Percentiles rank a stretch among this genome's conserved stretches.
phyloP scores from a whole-genome alignment of 1,140 invertebrate species.

The Sesamia nonagrioides region DNA sequence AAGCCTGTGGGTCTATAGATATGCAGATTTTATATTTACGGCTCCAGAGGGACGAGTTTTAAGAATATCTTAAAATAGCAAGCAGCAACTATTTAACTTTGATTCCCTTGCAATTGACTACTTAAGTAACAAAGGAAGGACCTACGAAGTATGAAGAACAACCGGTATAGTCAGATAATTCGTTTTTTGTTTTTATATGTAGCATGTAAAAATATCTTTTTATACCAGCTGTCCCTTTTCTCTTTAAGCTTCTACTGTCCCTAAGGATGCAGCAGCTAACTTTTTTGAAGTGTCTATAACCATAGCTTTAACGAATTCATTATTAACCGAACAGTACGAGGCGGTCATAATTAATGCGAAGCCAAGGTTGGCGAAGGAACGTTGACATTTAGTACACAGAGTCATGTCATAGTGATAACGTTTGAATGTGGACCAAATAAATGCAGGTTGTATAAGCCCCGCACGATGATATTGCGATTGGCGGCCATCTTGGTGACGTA shows the following conservation, averaged over 20 bases:
- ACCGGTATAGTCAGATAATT: too few species aligned
- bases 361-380: constrained; percentile 29
- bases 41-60: constrained; percentile 52
- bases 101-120: background rate
- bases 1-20: constrained; percentile 56
- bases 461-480: too few species aligned
- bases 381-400: constrained; percentile 19
- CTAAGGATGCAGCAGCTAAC: constrained; percentile 30
- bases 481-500: too few species aligned
- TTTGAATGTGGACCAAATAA: constrained; percentile 2
- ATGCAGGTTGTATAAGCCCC: too few species aligned
- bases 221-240: background rate
- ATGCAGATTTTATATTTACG: constrained; percentile 65
- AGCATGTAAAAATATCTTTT: too few species aligned
- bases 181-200: too few species aligned
- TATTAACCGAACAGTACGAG: constrained; percentile 20
- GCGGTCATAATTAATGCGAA: constrained; percentile 19
- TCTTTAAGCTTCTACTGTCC: background rate
- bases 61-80: background rate
- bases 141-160: too few species aligned
- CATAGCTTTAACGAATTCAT: constrained; percentile 41
- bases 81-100: constrained; percentile 10
- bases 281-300: constrained; percentile 42
- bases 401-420: background rate
- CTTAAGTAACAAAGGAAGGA: background rate